Evolutionary conservation across 2,113 vertebrate genomes (phyloP).

Genomic region (Trematocara macrostoma): DNA sequence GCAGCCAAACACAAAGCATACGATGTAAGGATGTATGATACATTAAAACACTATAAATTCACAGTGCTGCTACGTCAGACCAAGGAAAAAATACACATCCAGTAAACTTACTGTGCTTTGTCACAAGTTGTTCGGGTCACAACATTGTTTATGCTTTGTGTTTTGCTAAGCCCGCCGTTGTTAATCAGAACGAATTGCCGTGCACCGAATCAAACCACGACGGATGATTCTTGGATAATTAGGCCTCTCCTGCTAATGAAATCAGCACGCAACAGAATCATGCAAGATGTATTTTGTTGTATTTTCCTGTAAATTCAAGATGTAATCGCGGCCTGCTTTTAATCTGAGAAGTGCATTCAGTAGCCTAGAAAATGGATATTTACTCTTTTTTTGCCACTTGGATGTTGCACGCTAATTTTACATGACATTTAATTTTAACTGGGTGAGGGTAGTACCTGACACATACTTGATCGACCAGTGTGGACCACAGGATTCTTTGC

Average conservation of each 20-base stretch:
- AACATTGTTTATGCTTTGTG: constrained; percentile 53
- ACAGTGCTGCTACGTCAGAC: neutral
- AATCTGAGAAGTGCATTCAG: neutral
- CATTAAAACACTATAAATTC: neutral
- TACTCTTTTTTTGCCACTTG: neutral
- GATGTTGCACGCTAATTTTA: neutral
- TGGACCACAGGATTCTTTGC: neutral
- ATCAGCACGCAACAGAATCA: constrained; percentile 17
- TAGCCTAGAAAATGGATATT: neutral
- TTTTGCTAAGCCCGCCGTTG: constrained; percentile 34
- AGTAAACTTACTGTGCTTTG: neutral
- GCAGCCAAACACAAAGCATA: constrained; percentile 43
- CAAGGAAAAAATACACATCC: neutral
- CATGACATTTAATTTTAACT: neutral
- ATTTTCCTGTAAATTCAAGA: constrained; percentile 22
- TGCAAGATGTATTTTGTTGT: neutral
- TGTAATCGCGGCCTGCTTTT: neutral
- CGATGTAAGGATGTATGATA: neutral
- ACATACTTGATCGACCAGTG: neutral
- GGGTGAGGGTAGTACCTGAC: neutral
- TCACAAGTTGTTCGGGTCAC: neutral
- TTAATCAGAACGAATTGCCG: constrained; percentile 31
- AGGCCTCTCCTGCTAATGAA: neutral
- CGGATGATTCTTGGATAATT: constrained; percentile 41
- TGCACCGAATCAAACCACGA: constrained; percentile 21